These are phyloP conservation scores for Nymphalis urticae DNA, from an alignment of 2,888 invertebrate genomes.

Conservation along the genomic window DNA sequence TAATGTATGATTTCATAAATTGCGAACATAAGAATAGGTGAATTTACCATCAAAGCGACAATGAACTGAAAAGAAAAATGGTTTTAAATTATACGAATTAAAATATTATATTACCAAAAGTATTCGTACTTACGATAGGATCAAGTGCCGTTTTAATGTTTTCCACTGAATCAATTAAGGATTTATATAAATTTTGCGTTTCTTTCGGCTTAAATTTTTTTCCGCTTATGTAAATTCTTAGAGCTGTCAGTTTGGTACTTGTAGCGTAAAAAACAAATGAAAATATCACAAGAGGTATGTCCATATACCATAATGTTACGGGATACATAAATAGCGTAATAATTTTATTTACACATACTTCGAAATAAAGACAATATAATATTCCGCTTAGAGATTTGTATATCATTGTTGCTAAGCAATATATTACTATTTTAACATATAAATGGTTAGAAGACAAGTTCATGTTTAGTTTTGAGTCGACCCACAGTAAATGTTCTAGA, in stretches of 20 bases:
- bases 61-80: too few species aligned
- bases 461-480: background rate
- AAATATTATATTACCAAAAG: too few species aligned
- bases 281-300: background rate
- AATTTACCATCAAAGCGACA: too few species aligned
- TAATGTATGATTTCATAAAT: too few species aligned
- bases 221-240: constrained; percentile 12
- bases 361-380: background rate
- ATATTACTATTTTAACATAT: constrained; percentile 12
- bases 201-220: background rate
- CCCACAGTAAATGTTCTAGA: background rate
- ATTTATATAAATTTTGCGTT: constrained; percentile 11
- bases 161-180: constrained; percentile 14
- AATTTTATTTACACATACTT: too few species aligned
- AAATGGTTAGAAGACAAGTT: background rate
- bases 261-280: background rate
- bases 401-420: background rate
- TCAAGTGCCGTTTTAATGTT: constrained; percentile 1
- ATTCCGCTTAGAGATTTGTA: background rate
- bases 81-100: too few species aligned
- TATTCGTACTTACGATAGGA: constrained; percentile 16
- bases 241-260: background rate
- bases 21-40: too few species aligned
- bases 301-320: background rate
- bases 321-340: too few species aligned